Percentiles rank a stretch among this genome's conserved stretches.
Evolutionary conservation across 2,888 invertebrate genomes (phyloP).

Genomic region (Nomada lathburiana): DNA sequence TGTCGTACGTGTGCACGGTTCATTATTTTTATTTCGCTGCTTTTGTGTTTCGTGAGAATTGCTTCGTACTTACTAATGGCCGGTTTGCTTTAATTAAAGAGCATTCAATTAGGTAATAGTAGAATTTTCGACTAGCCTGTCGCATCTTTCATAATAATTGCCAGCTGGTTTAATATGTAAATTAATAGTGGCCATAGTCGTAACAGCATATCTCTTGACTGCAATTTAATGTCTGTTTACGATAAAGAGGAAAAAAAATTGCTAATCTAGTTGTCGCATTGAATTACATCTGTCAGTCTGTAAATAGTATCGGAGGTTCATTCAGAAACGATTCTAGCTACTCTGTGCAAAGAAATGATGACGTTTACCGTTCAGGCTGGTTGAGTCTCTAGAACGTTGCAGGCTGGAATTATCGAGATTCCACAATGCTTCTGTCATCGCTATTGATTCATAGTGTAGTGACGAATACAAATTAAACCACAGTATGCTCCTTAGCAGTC

Average conservation of each 20-base stretch:
- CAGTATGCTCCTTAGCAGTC: background rate
- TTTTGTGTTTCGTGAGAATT: background rate
- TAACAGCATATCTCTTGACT: too few species aligned
- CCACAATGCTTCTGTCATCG: conserved; percentile 37
- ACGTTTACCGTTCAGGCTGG: background rate
- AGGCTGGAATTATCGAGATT: conserved; percentile 42
- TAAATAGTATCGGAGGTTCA: conserved; percentile 18
- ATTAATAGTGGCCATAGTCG: too few species aligned
- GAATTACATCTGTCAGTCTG: conserved; percentile 27
- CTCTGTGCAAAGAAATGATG: background rate
- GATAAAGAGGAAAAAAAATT: background rate
- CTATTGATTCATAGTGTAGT: conserved; percentile 17
- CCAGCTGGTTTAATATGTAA: background rate
- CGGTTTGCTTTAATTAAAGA: background rate
- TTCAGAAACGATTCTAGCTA: conserved; percentile 16
- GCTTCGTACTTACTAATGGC: background rate
- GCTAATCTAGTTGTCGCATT: background rate
- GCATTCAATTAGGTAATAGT: background rate
- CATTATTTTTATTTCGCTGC: background rate
- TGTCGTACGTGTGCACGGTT: background rate
- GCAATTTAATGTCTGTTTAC: too few species aligned
- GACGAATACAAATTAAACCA: conserved; percentile 18
- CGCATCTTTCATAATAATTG: too few species aligned
- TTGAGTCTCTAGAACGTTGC: background rate
- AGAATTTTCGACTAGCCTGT: too few species aligned